Base-by-base conservation (phyloP, 2,113 vertebrate genomes). In the Eulacestoma nigropectus region DNA sequence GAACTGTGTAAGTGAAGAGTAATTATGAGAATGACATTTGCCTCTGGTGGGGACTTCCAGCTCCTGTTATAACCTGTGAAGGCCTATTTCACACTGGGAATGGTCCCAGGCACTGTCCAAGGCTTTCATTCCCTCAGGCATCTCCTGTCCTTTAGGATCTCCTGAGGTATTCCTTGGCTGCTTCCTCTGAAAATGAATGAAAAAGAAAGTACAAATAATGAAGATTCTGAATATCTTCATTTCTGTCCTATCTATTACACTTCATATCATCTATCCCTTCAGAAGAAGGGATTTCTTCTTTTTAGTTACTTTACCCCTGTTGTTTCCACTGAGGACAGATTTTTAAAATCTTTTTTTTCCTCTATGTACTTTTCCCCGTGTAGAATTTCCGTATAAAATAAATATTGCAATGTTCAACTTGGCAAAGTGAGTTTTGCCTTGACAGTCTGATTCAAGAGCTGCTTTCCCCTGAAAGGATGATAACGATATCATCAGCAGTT, bases 321-420 rank as follows among this genome's bases (percentile, higher is more conserved):
- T 59, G 16, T 69, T 78, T 92, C 42, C 32, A 72, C 33, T 53
- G 41, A 91, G 19, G 13, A 37, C 4, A 52, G 16, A 33, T 25
- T 41, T 46, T 57, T 14, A 5, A 16, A 9, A 11, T 11, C 0
- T 33, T 23, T 41, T 26, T 32, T 73, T 84, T 42, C 9, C 47
- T 7, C 37, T 25, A 3, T 30, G 6, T 59, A 6, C 22, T 52
- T 83, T 42, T 37, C 2, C 19, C 63, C 2, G 0, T 1, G 0
- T 29, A 65, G 47, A 83, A 50, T 78, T 59, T 79, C 46, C 53
- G 17, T 18, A 69, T 35, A 53, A 82, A 76, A 79, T 32, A 67
- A 44, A 73, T 53, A 88, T 35, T 78, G 56, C 41, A 49, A 1
- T 12, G 10, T n/a, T 75, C 26, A 64, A 30, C 55, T 68, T 50